A percentile compares a stretch with the other conserved stretches of the same genome.
Evolutionary conservation across 2,797 vertebrate genomes (phyloP).

Genomic region (Periparus ater): DNA sequence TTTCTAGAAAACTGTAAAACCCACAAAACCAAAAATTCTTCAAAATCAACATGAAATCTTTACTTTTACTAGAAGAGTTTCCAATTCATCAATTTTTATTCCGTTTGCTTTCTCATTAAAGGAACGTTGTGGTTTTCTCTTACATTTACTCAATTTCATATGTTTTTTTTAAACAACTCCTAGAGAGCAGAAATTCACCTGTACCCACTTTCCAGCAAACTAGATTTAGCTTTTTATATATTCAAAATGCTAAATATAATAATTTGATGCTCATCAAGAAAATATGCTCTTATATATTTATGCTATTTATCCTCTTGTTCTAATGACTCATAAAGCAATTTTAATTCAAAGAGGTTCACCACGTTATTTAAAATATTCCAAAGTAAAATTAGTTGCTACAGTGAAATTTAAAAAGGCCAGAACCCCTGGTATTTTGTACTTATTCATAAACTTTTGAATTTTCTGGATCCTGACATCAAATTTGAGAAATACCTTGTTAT

Average conservation of each 20-base stretch:
- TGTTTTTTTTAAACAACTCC: neutral
- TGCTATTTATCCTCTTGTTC: neutral
- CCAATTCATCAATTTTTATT: neutral
- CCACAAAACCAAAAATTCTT: neutral
- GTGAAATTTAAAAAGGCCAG: neutral
- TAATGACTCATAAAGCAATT: neutral
- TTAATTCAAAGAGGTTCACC: neutral
- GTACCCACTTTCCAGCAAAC: neutral
- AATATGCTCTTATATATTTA: neutral
- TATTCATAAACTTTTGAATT: neutral
- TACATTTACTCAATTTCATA: neutral
- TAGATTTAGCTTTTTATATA: rapidly evolving
- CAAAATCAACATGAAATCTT: neutral
- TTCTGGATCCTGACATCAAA: neutral
- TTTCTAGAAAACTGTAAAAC: neutral
- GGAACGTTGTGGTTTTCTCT: neutral
- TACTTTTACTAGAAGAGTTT: neutral
- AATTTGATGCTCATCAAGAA: neutral
- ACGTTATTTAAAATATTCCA: neutral
- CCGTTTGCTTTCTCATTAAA: neutral
- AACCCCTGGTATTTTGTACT: neutral
- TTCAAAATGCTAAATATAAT: neutral
- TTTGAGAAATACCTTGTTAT: neutral
- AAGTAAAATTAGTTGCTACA: neutral
- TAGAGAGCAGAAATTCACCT: neutral